A percentile compares a stretch with the other conserved stretches of the same genome.
These are phyloP conservation scores for Macrochelys suwanniensis DNA, from an alignment of 2,797 vertebrate species.

Conservation along the genomic window DNA sequence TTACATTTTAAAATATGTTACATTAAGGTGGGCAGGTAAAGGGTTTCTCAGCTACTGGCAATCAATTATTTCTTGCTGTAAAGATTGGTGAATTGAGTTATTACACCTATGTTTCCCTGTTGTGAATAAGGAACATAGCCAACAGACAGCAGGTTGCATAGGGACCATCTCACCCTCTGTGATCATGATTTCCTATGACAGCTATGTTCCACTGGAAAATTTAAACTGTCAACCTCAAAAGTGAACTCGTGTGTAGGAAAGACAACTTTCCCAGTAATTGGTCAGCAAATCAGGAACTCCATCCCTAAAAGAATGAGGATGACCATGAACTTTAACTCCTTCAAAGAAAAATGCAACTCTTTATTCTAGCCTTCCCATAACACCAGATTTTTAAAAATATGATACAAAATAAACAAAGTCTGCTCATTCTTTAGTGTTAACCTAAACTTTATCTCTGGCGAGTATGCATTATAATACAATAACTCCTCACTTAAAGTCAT, in stretches of 20 bases:
- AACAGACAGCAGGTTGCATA: neutral
- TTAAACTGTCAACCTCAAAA: neutral
- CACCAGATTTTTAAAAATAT: neutral
- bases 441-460: fast-evolving
- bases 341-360: too few relatives aligned
- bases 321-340: fast-evolving
- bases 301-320: fast-evolving
- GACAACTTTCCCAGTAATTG: neutral
- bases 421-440: neutral
- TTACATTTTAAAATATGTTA: neutral
- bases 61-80: neutral
- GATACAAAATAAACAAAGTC: fast-evolving
- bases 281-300: fast-evolving
- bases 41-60: neutral
- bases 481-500: too few relatives aligned
- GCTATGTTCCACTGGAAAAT: neutral
- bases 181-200: neutral
- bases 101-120: neutral
- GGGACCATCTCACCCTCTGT: neutral
- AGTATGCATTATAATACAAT: fast-evolving
- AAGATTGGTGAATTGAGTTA: too few relatives aligned
- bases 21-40: neutral
- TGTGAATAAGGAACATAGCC: neutral
- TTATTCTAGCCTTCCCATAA: neutral
- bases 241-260: neutral